phyloP scores from a whole-genome alignment of 2,113 vertebrate genomes.

The Microtus richardsoni region DNA sequence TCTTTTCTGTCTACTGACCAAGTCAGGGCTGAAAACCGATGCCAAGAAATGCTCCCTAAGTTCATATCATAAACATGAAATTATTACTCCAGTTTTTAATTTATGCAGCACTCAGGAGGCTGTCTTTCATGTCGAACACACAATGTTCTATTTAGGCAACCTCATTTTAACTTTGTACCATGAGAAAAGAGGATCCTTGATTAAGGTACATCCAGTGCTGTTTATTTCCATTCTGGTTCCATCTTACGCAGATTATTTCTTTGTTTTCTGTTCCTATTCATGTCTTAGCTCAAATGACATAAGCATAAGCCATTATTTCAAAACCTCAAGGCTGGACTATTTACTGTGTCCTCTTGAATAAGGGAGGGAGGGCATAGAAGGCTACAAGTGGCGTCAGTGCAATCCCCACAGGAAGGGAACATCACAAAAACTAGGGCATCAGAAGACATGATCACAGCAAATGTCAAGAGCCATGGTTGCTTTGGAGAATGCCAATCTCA shows the following conservation, averaged over 20 bases:
- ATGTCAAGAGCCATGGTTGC: constrained; percentile 51
- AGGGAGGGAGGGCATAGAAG: constrained; percentile 21
- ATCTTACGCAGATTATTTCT: constrained; percentile 5
- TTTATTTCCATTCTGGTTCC: background rate
- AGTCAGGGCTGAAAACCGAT: background rate
- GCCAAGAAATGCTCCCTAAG: background rate
- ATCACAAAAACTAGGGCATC: background rate
- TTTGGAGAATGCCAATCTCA: constrained; percentile 41
- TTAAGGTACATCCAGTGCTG: background rate
- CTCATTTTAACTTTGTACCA: background rate
- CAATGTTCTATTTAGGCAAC: background rate
- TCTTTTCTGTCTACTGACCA: background rate
- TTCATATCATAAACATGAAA: background rate
- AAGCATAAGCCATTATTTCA: constrained; percentile 28
- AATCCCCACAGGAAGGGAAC: constrained; percentile 3
- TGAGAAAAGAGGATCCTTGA: constrained; percentile 20
- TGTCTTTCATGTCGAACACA: background rate
- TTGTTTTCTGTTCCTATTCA: background rate
- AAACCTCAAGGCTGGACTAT: constrained; percentile 37
- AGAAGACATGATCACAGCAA: background rate
- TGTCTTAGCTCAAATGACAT: constrained; percentile 55
- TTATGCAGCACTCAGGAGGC: background rate
- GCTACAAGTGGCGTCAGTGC: background rate
- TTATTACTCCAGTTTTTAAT: background rate
- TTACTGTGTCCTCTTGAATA: constrained; percentile 52